phyloP scores from a whole-genome alignment of 2,113 vertebrate species.

The Python bivittatus region DNA sequence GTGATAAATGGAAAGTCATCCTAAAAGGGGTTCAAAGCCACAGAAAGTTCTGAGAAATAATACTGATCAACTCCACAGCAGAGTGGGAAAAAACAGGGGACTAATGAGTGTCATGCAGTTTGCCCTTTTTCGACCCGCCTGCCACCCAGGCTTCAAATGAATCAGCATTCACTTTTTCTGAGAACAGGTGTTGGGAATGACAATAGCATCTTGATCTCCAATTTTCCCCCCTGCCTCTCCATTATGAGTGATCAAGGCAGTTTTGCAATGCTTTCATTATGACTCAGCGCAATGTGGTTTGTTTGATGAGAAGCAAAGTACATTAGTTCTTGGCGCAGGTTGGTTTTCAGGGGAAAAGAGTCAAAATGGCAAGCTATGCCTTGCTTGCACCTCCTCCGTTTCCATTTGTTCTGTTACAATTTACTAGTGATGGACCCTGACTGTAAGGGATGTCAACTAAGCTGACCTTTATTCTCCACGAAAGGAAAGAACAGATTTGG shows the following conservation, averaged over 20 bases:
- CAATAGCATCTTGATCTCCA: too few species aligned
- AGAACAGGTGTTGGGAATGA: neutral
- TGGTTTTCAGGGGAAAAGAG: neutral
- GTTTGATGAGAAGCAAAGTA: neutral
- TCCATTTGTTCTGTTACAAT: neutral
- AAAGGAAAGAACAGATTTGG: neutral
- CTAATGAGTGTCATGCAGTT: too few species aligned
- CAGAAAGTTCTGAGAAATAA: neutral
- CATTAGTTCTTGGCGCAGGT: neutral
- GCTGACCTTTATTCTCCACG: neutral
- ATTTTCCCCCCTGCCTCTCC: neutral
- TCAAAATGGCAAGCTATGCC: neutral
- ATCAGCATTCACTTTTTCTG: neutral
- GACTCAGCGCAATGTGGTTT: neutral
- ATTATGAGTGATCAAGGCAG: neutral
- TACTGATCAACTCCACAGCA: neutral
- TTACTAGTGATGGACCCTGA: neutral
- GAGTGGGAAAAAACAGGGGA: neutral
- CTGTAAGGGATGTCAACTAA: neutral
- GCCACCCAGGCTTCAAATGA: too few species aligned
- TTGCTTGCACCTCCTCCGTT: neutral
- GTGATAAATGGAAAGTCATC: neutral
- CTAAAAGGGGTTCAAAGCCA: neutral
- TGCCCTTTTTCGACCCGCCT: neutral
- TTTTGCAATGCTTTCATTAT: neutral